Conservation (phyloP, 2,888 invertebrate species). For the Rhamnusium bicolor region DNA sequence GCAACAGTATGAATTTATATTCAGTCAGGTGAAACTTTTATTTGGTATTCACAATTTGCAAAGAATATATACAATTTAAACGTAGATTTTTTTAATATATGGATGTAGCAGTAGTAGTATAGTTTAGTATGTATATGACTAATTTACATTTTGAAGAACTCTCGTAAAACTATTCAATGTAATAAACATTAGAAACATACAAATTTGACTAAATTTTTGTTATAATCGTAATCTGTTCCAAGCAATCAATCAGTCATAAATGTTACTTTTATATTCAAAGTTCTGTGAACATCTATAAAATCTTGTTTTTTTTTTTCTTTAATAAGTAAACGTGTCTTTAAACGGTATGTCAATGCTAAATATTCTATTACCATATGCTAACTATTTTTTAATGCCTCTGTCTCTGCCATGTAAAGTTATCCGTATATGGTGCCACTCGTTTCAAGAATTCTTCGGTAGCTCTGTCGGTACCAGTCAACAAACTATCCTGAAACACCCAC, state of each 20-base stretch:
- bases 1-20: too few relatives aligned
- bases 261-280: not conserved
- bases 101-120: too few relatives aligned
- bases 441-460: constrained; percentile 45
- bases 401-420: constrained; percentile 25
- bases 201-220: too few relatives aligned
- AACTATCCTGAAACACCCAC: constrained; percentile 41
- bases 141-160: too few relatives aligned
- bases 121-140: too few relatives aligned
- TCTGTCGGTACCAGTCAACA: constrained; percentile 40
- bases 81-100: too few relatives aligned
- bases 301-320: not conserved
- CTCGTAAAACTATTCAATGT: too few relatives aligned
- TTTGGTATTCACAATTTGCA: too few relatives aligned
- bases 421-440: constrained; percentile 36
- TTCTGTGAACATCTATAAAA: not conserved
- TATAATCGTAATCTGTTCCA: too few relatives aligned
- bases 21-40: too few relatives aligned
- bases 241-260: not conserved
- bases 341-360: constrained; percentile 17
- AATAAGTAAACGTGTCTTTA: not conserved
- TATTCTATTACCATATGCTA: constrained; percentile 38
- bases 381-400: constrained; percentile 39
- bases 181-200: too few relatives aligned
- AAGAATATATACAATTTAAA: too few relatives aligned